Evolutionary conservation across 2,113 vertebrate genomes (phyloP).

Genomic region (Tragulus kanchil): DNA sequence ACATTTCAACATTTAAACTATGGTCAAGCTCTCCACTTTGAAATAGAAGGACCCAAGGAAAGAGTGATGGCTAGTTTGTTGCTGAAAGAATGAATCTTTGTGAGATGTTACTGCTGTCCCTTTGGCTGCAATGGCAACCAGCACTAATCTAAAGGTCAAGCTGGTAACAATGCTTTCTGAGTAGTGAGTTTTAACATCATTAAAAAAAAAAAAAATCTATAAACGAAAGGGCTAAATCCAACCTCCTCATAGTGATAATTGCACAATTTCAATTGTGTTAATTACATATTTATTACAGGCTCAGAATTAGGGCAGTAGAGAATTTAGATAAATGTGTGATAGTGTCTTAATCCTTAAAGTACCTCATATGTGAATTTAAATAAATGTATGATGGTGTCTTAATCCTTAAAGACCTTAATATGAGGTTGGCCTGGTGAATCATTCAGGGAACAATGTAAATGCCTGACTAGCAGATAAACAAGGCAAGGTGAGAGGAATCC

Average conservation of each 20-base stretch:
- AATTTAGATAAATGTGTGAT: slow-evolving; percentile 7
- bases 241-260: neutral
- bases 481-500: neutral
- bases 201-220: slow-evolving; percentile 4
- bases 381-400: neutral
- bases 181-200: slow-evolving; percentile 17
- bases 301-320: neutral
- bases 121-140: slow-evolving; percentile 34
- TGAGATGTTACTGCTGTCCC: slow-evolving; percentile 70
- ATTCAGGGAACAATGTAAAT: slow-evolving; percentile 45
- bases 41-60: slow-evolving; percentile 73
- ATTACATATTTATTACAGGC: neutral
- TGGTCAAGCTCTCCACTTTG: slow-evolving; percentile 59
- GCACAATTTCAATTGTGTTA: slow-evolving; percentile 37
- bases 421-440: neutral
- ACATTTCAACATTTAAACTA: slow-evolving; percentile 72
- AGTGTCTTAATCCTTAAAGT: slow-evolving; percentile 52
- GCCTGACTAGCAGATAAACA: neutral
- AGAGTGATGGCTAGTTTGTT: slow-evolving; percentile 20
- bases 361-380: slow-evolving; percentile 18
- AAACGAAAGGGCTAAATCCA: neutral
- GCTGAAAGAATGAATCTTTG: slow-evolving; percentile 77
- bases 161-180: slow-evolving; percentile 5
- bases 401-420: slow-evolving; percentile 37
- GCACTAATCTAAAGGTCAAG: slow-evolving; percentile 55